phyloP scores from a whole-genome alignment of 2,113 vertebrate species.

The Amphiprion percula region DNA sequence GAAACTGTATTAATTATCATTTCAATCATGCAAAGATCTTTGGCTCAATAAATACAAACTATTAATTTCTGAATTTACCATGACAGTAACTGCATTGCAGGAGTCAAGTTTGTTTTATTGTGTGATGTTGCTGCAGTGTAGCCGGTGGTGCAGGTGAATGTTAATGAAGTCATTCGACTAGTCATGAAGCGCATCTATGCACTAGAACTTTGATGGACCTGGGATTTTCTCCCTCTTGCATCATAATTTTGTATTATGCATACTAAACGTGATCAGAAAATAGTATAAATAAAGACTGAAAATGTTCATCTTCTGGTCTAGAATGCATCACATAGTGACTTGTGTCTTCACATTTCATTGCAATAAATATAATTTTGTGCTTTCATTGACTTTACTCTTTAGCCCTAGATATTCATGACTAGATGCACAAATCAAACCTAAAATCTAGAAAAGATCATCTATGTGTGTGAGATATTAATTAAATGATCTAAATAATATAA shows the following conservation, averaged over 20 bases:
- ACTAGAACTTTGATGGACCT: conserved; percentile 6
- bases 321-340: not conserved
- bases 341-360: too few relatives aligned
- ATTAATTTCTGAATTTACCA: conserved; percentile 38
- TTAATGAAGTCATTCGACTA: conserved; percentile 50
- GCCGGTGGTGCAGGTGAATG: conserved; percentile 43
- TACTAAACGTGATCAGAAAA: conserved; percentile 1
- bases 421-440: too few relatives aligned
- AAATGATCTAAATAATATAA: too few relatives aligned
- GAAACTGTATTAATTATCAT: conserved; percentile 47
- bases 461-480: too few relatives aligned
- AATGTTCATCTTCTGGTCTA: not conserved
- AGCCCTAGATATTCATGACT: too few relatives aligned
- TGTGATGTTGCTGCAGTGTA: conserved; percentile 38
- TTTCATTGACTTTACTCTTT: too few relatives aligned
- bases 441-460: too few relatives aligned
- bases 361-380: too few relatives aligned
- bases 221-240: not conserved
- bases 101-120: conserved; percentile 14
- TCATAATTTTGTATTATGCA: conserved; percentile 16
- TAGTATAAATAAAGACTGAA: not conserved
- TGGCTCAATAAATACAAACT: conserved; percentile 22
- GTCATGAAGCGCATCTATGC: conserved; percentile 23
- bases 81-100: conserved; percentile 29
- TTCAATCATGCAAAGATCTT: conserved; percentile 36